Percentiles rank a stretch among this genome's conserved stretches.
Conservation (phyloP, 2,888 invertebrate genomes). For the Mamestra brassicae region DNA sequence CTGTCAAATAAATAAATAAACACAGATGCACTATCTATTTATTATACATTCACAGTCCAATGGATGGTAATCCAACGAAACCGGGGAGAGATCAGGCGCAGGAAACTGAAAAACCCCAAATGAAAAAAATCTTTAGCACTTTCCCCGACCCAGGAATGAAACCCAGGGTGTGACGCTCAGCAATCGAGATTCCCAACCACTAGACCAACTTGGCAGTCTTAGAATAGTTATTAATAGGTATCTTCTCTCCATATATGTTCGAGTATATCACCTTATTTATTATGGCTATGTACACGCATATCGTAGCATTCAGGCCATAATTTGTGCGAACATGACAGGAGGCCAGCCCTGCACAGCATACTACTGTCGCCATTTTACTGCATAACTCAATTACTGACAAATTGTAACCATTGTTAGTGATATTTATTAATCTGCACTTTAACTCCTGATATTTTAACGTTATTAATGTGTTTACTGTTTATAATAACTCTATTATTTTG, state of each 20-base stretch:
- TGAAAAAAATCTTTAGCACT: too few species aligned
- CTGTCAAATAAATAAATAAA: too few species aligned
- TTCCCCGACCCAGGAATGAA: too few species aligned
- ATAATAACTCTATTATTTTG: not conserved
- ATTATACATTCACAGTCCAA: too few species aligned
- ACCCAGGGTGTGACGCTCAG: too few species aligned
- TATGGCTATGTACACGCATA: conserved; percentile 1
- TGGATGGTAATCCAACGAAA: too few species aligned
- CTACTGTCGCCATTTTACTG: conserved; percentile 35
- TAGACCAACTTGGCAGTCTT: too few species aligned
- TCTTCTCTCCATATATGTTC: not conserved
- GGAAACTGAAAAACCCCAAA: too few species aligned
- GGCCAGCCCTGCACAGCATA: conserved; percentile 42
- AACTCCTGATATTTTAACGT: conserved; percentile 38
- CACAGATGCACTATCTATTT: too few species aligned
- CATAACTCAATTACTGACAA: conserved; percentile 62
- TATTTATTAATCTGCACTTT: conserved; percentile 60
- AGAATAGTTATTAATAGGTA: too few species aligned
- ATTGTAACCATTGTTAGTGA: conserved; percentile 55
- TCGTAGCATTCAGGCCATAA: conserved; percentile 38
- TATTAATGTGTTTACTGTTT: conserved; percentile 12
- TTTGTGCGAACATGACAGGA: conserved; percentile 42
- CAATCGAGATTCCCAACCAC: too few species aligned
- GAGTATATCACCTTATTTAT: not conserved
- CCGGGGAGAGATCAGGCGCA: too few species aligned